phyloP scores from a whole-genome alignment of 2,888 invertebrate species.

The Tetragnatha montana region DNA sequence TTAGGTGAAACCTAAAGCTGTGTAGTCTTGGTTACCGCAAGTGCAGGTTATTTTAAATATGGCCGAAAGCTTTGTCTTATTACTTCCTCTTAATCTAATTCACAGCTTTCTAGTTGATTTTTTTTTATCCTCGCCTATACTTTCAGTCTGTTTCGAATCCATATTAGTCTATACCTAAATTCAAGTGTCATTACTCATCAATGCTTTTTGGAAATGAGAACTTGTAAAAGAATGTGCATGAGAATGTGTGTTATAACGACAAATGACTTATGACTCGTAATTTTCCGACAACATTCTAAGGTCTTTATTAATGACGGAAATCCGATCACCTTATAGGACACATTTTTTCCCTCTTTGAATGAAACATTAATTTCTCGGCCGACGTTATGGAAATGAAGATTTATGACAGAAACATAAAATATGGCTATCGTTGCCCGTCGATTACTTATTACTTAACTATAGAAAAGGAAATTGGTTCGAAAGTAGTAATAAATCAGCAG shows the following conservation, averaged over 20 bases:
- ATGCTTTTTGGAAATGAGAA: slow-evolving; percentile 44
- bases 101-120: neutral
- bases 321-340: slow-evolving; percentile 65
- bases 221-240: slow-evolving; percentile 9
- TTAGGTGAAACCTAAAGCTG: no score
- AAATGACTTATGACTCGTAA: slow-evolving; percentile 66
- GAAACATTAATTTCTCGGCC: slow-evolving; percentile 64
- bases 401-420: slow-evolving; percentile 63
- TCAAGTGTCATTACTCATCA: slow-evolving; percentile 20
- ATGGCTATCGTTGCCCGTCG: slow-evolving; percentile 60
- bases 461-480: slow-evolving; percentile 67
- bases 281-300: slow-evolving; percentile 68
- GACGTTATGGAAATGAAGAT: slow-evolving; percentile 67
- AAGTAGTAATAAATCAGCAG: slow-evolving; percentile 57
- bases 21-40: no score
- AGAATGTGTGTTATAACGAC: slow-evolving; percentile 20
- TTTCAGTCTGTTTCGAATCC: neutral
- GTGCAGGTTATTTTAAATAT: no score
- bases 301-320: slow-evolving; percentile 66
- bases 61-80: no score
- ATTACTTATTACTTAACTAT: slow-evolving; percentile 70
- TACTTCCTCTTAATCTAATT: no score
- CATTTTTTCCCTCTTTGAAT: slow-evolving; percentile 47
- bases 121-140: neutral
- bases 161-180: neutral